Base-by-base conservation (phyloP, 2,113 vertebrate species). In the Embiotoca jacksoni region DNA sequence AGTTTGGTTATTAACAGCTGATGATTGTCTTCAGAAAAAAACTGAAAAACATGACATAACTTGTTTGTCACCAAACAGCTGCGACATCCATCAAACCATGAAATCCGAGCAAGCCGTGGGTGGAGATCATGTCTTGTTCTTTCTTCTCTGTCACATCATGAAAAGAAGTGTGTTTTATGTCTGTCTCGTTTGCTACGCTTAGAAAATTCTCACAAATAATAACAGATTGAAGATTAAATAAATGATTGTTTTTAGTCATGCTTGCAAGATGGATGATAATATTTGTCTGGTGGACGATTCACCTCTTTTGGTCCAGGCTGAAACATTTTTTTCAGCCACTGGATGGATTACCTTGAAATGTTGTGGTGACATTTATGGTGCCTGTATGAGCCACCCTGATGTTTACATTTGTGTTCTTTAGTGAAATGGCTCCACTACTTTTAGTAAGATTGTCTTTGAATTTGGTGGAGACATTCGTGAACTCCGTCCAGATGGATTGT, bases 11-110 rank as follows among this genome's bases (percentile, higher is more conserved):
- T 65, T 66, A 81, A 47, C 68, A 49, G 68, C 58, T 7, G 58
- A 46, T 62, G 23, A 77, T 52, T 77, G 0, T 37, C 10, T 64
- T 75, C 7, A 23, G 16, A 56, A 31, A 36, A 56, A 46, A 30
- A 13, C 7, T 3, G 4, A 66, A 35, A 4, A 31, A 52, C 3
- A 75, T 57, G 57, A 72, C 32, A 36, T 13, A 65, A 84, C 49
- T 61, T 59, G 49, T 39, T 57, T 68, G 41, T 83, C 60, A 75
- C 7, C 16, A 39, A 63, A 35, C 44, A 65, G 63, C 75, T 62
- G 62, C 57, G 33, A 1, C 62, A 33, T 11, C 46, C 35, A 66
- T 63, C 35, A 49, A 67, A 49, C n/a, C 50, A 16, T 62, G 23
- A 72, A 39, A 79, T 71, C 46, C 62, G 13, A 23, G 14, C 30